Conservation (phyloP, 53 echinoderm and acorn worm genomes). For the Henricia sp. region DNA sequence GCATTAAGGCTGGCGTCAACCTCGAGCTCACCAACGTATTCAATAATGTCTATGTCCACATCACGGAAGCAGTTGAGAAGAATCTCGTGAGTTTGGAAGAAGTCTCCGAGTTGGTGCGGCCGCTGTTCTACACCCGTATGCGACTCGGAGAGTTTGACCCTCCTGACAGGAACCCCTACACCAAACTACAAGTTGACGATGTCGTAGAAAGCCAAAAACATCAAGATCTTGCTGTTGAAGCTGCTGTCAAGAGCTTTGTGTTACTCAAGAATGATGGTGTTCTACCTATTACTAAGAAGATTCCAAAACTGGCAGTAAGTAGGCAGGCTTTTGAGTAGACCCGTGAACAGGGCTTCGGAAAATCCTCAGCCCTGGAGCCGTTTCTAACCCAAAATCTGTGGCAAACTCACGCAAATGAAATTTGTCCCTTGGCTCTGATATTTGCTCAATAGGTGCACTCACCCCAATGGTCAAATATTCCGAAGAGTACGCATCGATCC, state of each 20-base stretch:
- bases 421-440: no score
- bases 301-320: constrained; percentile 67
- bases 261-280: constrained; percentile 59
- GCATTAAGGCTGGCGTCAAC: constrained; percentile 61
- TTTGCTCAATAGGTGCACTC: no score
- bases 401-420: no score
- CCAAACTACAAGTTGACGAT: constrained; percentile 46
- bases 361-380: no score
- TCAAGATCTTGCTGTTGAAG: constrained; percentile 56
- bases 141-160: constrained; percentile 80
- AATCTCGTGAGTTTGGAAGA: constrained; percentile 15
- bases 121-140: constrained; percentile 72
- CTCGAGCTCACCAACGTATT: constrained; percentile 41
- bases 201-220: constrained; percentile 62
- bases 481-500: no score
- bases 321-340: background rate
- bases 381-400: no score
- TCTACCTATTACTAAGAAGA: constrained; percentile 24
- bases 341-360: background rate
- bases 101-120: constrained; percentile 12
- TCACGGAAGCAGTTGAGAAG: constrained; percentile 59
- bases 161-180: constrained; percentile 64
- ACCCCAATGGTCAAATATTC: no score
- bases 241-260: constrained; percentile 72
- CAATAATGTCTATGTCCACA: constrained; percentile 33